Base-by-base conservation (phyloP, 1,140 invertebrate genomes). In the Caenorhabditis inopinata region DNA sequence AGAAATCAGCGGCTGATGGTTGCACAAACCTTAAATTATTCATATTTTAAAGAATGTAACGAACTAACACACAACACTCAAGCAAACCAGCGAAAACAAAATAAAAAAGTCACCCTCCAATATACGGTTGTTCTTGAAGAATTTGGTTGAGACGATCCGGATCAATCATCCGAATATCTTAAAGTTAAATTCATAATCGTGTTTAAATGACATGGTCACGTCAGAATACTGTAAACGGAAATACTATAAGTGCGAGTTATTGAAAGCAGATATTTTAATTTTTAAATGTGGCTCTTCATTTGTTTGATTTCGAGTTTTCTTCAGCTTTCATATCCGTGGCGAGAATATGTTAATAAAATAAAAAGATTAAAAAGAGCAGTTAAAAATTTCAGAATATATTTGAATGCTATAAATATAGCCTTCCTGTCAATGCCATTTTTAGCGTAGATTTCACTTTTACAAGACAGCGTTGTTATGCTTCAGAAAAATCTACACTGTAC, bases 41-140 rank as follows among this genome's bases (percentile, higher is more conserved):
- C 21, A 11, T 9, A 32, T 32, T 68, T 38, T 1, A 42, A 16
- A 32, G n/a, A n/a, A n/a, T n/a, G n/a, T n/a, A n/a, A n/a, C n/a
- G 38, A 42, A 42, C 38, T 7, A 42, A 42, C 38, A 68, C 32
- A 68, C n/a, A 18, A 68, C 16, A 32, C 18, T 68, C 32, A 68
- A 7, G 27, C 0, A 18, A 38, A 9, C 23, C n/a, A 9, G 12
- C 6, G n/a, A 25, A 51, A 29, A 12, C 51, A 14, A 32, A 58
- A 58, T 9, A 7, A 21, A 68, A 68, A 68, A 68, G 23, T 68
- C 58, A 68, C 58, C 58, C 58, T 68, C 38, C 58, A 18, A 68
- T 38, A 12, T 68, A 68, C 12, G 58, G 58, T 38, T 38, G 29
- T 11, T 68, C 58, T 68, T 42, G 58, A 11, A 68, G 58, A 68